phyloP scores from a whole-genome alignment of 2,797 vertebrate species.

The Arrhamphus sclerolepis region DNA sequence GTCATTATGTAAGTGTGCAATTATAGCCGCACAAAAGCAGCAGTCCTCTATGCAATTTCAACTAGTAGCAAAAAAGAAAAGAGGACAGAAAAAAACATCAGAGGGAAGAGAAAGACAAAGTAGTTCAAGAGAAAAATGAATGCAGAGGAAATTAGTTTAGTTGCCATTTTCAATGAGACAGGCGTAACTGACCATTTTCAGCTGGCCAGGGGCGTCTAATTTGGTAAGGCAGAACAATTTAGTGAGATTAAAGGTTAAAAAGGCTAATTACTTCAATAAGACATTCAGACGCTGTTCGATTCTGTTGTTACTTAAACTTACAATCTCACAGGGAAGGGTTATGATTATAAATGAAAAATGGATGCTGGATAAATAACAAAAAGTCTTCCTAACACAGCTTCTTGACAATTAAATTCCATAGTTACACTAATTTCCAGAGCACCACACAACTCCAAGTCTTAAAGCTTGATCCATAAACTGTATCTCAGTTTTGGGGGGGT shows the following conservation, averaged over 20 bases:
- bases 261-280: conserved; percentile 74
- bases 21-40: conserved; percentile 53
- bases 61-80: conserved; percentile 30
- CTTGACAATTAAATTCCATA: conserved; percentile 26
- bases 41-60: conserved; percentile 57
- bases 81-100: conserved; percentile 41
- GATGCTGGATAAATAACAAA: conserved; percentile 9
- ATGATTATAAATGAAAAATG: conserved; percentile 38
- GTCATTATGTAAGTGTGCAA: conserved; percentile 59
- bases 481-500: too few species aligned
- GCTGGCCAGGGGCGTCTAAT: conserved; percentile 51
- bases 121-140: conserved; percentile 24
- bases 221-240: conserved; percentile 56
- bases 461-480: background rate
- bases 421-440: conserved; percentile 8
- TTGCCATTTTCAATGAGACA: conserved; percentile 73
- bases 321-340: conserved; percentile 18
- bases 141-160: conserved; percentile 45
- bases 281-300: conserved; percentile 51
- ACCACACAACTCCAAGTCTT: conserved; percentile 6
- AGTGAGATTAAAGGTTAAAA: conserved; percentile 73
- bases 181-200: conserved; percentile 75
- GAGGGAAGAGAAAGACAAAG: conserved; percentile 52
- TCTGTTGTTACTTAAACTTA: conserved; percentile 48
- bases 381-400: conserved; percentile 18